Evolutionary conservation across 2,113 vertebrate species (phyloP).

Genomic region (Leucopternis melanops): DNA sequence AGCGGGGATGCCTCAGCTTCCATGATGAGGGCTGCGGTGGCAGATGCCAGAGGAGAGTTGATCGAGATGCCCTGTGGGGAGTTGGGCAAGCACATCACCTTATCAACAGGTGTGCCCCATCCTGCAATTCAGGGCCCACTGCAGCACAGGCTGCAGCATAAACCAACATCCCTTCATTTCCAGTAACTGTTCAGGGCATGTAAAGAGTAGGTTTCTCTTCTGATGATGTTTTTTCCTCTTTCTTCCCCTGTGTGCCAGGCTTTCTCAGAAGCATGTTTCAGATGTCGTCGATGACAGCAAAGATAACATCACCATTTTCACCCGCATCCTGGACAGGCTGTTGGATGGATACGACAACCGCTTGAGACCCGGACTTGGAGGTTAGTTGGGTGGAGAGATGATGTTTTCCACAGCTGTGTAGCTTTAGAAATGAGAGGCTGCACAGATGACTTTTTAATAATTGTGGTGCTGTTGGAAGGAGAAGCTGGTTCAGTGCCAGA

Average conservation of each 20-base stretch:
- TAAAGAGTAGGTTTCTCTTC: background rate
- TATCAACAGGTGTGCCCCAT: background rate
- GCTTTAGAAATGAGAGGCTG: background rate
- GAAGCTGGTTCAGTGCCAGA: background rate
- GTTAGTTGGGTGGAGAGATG: constrained; percentile 44
- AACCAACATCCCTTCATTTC: background rate
- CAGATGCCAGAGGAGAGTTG: background rate
- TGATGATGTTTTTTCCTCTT: background rate
- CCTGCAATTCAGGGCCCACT: background rate
- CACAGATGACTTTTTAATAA: background rate
- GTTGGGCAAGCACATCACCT: background rate
- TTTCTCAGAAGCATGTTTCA: constrained; percentile 78
- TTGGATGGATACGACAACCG: constrained; percentile 97
- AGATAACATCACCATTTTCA: constrained; percentile 98
- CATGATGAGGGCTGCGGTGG: accelerated
- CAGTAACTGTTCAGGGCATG: background rate
- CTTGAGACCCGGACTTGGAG: constrained; percentile 86
- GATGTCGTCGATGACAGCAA: constrained; percentile 85
- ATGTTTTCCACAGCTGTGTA: background rate
- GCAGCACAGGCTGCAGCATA: background rate
- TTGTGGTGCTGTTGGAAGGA: background rate
- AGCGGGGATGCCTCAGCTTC: background rate
- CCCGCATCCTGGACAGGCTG: constrained; percentile 92
- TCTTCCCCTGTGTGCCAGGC: background rate
- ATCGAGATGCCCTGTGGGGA: background rate